Percentiles rank a stretch among this genome's conserved stretches.
These are phyloP conservation scores for Atethmia centrago DNA, from an alignment of 2,888 invertebrate species.

Conservation along the genomic window DNA sequence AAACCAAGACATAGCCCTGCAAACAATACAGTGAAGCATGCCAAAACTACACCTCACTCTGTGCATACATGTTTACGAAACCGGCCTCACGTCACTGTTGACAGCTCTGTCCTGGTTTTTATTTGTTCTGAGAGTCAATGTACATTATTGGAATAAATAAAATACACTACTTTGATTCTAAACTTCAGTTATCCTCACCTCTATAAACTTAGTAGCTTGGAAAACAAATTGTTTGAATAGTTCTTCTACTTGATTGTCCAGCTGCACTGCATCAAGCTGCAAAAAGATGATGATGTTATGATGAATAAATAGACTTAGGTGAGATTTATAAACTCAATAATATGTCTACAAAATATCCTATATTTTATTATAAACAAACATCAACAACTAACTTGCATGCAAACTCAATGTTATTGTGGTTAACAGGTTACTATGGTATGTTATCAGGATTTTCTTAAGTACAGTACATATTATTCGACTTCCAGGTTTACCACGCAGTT, in stretches of 20 bases:
- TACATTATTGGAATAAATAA: neutral
- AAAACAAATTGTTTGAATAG: conserved; percentile 92
- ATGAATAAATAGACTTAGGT: neutral
- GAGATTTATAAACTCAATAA: neutral
- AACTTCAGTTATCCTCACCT: conserved; percentile 84
- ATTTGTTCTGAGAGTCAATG: no score
- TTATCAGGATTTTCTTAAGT: neutral
- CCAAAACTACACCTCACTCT: no score
- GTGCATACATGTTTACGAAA: no score
- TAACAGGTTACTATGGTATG: neutral
- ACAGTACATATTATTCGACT: neutral
- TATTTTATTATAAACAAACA: neutral
- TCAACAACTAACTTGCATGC: neutral
- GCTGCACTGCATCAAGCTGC: conserved; percentile 94
- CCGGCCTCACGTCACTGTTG: no score
- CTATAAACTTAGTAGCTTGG: conserved; percentile 92
- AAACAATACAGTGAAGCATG: no score
- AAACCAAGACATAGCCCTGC: no score
- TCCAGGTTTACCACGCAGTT: neutral
- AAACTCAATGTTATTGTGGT: no score
- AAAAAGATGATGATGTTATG: conserved; percentile 16
- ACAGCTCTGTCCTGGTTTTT: no score
- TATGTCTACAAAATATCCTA: neutral
- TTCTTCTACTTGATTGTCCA: conserved; percentile 94
- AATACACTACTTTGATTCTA: neutral